Conservation (phyloP, 2,888 invertebrate genomes). For the Trichacis sp. region DNA sequence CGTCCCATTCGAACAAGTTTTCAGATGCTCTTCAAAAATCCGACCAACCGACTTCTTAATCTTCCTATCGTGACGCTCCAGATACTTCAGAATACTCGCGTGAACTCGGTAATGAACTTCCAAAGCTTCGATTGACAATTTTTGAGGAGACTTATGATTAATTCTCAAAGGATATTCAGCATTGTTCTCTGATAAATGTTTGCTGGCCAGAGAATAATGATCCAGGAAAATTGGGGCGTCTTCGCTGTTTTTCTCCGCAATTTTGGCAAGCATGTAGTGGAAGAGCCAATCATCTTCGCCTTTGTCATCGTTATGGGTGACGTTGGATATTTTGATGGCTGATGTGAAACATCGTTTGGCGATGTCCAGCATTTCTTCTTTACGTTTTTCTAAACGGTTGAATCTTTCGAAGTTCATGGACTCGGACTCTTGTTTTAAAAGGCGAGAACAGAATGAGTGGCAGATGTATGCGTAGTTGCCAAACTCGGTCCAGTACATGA, state of each 20-base stretch:
- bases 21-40: constrained; percentile 73
- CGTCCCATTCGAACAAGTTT: constrained; percentile 69
- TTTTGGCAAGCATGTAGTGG: constrained; percentile 96
- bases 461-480: constrained; percentile 91
- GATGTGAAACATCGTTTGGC: constrained; percentile 84
- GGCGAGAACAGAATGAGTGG: constrained; percentile 89
- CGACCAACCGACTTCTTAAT: constrained; percentile 74
- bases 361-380: constrained; percentile 82
- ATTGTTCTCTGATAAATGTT: constrained; percentile 81
- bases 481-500: constrained; percentile 89
- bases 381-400: constrained; percentile 80
- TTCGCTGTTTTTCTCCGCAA: constrained; percentile 86
- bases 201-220: constrained; percentile 84
- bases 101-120: constrained; percentile 89
- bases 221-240: constrained; percentile 81
- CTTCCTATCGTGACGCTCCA: constrained; percentile 82
- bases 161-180: constrained; percentile 90
- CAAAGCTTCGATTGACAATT: constrained; percentile 87
- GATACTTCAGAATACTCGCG: constrained; percentile 87
- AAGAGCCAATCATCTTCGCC: constrained; percentile 92
- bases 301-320: constrained; percentile 71
- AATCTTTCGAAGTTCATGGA: constrained; percentile 81
- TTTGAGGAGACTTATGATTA: constrained; percentile 85
- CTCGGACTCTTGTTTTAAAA: constrained; percentile 84
- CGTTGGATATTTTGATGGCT: constrained; percentile 75